Evolutionary conservation across 2,113 vertebrate genomes (phyloP).

Genomic region (Tylochromis polylepis): DNA sequence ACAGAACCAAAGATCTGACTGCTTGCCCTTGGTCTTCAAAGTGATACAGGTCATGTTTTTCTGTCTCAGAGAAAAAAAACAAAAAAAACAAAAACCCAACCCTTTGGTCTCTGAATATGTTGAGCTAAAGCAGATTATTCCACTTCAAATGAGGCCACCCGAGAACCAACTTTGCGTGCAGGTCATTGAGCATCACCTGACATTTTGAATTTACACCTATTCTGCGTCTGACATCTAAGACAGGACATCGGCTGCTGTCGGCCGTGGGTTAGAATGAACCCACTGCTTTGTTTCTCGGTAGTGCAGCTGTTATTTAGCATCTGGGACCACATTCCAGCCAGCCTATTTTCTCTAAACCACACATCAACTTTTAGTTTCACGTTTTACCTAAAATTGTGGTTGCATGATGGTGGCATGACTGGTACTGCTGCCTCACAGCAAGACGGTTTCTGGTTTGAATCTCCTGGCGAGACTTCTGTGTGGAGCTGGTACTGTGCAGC

Average conservation of each 20-base stretch:
- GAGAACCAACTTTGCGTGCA: background rate
- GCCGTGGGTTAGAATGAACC: background rate
- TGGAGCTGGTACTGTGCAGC: background rate
- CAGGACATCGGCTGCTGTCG: background rate
- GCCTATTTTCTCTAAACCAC: background rate
- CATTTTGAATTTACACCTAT: background rate
- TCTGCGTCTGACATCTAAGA: background rate
- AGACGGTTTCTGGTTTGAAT: background rate
- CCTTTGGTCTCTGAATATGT: background rate
- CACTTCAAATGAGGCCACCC: background rate
- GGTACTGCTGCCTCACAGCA: background rate
- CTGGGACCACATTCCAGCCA: background rate
- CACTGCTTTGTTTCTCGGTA: background rate
- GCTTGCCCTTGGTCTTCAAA: background rate
- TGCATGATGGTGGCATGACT: background rate
- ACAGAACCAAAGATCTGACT: background rate
- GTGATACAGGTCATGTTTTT: constrained; percentile 39
- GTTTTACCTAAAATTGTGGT: background rate
- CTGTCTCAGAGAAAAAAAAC: background rate
- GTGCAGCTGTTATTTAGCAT: background rate
- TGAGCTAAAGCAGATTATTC: background rate
- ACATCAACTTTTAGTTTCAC: background rate
- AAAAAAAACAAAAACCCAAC: too few species aligned
- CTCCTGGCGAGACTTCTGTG: background rate
- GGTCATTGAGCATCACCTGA: background rate